phyloP scores from a whole-genome alignment of 2,797 vertebrate species.

The Acrocephalus scirpaceus region DNA sequence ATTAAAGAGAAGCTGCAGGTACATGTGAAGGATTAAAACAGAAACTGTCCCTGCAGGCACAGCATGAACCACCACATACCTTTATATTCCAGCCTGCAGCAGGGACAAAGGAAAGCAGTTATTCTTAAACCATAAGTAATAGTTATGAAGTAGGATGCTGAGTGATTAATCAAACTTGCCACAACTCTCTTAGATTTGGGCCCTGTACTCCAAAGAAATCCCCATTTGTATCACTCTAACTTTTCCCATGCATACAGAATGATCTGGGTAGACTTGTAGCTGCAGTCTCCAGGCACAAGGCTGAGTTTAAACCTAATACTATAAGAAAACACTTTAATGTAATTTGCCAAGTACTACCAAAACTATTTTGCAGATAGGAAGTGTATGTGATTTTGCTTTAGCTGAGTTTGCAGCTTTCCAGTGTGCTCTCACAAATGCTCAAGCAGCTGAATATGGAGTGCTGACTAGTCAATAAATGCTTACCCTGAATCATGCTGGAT shows the following conservation, averaged over 20 bases:
- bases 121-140: background rate
- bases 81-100: background rate
- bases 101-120: background rate
- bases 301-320: background rate
- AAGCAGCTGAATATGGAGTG: background rate
- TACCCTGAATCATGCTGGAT: background rate
- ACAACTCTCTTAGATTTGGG: background rate
- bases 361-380: background rate
- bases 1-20: background rate
- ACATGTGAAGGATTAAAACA: background rate
- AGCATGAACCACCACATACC: background rate
- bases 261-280: background rate
- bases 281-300: background rate
- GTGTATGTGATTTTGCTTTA: background rate
- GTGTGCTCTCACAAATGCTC: background rate
- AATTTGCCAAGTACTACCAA: background rate
- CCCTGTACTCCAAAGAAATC: background rate
- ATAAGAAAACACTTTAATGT: background rate
- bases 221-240: background rate
- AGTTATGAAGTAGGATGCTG: background rate
- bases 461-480: background rate
- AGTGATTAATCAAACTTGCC: conserved; percentile 6
- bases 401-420: background rate
- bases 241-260: background rate
- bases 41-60: background rate